These are phyloP conservation scores for Solen grandis DNA, from an alignment of 1,140 invertebrate species.

Conservation along the genomic window DNA sequence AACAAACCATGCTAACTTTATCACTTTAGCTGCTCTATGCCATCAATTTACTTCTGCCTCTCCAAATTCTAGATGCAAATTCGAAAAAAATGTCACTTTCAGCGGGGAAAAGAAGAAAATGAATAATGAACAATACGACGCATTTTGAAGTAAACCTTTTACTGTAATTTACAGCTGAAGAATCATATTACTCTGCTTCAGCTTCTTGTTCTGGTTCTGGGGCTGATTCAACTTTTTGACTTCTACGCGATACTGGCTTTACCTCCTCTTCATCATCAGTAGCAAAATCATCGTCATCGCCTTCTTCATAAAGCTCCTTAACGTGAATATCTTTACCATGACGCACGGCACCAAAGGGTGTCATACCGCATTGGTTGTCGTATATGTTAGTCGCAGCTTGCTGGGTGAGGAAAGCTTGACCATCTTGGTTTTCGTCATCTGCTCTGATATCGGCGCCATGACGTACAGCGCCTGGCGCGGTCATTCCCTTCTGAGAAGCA, in stretches of 20 bases:
- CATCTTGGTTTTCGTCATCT: conserved; percentile 30
- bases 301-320: conserved; percentile 76
- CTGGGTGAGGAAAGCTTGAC: conserved; percentile 36
- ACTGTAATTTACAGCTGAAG: background rate
- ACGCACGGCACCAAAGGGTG: conserved; percentile 24
- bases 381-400: conserved; percentile 45
- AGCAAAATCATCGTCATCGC: conserved; percentile 83
- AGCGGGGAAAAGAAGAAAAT: too few relatives aligned
- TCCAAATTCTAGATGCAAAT: conserved; percentile 44
- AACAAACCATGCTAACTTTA: too few relatives aligned
- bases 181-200: conserved; percentile 23
- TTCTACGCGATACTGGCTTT: background rate
- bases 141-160: too few relatives aligned
- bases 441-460: conserved; percentile 69
- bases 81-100: too few relatives aligned
- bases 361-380: conserved; percentile 35
- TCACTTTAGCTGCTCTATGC: too few relatives aligned
- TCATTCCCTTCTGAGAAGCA: conserved; percentile 76
- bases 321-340: conserved; percentile 79
- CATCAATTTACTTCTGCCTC: too few relatives aligned
- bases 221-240: background rate
- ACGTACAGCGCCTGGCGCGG: conserved; percentile 76
- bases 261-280: conserved; percentile 43
- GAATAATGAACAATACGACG: too few relatives aligned
- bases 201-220: conserved; percentile 10